These are phyloP conservation scores for Hemithea aestivaria DNA, from an alignment of 2,888 invertebrate genomes.

Conservation along the genomic window DNA sequence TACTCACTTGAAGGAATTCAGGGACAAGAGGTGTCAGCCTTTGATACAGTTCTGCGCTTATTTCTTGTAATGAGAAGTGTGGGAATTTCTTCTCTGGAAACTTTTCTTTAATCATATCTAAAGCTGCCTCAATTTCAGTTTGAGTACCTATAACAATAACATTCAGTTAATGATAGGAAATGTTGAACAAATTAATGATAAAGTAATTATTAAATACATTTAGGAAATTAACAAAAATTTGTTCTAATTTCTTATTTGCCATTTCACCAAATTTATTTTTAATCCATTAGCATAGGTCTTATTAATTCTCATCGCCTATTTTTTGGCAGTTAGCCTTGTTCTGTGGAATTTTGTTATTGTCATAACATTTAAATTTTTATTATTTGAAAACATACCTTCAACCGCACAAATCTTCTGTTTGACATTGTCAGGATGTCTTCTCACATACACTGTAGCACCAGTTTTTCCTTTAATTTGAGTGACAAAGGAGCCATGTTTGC, in stretches of 20 bases:
- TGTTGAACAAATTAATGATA: too few species aligned
- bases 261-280: too few species aligned
- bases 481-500: constrained; percentile 89
- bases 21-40: constrained; percentile 72
- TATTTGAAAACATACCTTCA: constrained; percentile 83
- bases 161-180: background rate
- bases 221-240: too few species aligned
- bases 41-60: constrained; percentile 74
- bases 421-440: constrained; percentile 85
- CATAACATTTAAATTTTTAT: too few species aligned
- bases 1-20: constrained; percentile 78
- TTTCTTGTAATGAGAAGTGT: constrained; percentile 84
- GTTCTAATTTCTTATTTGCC: too few species aligned
- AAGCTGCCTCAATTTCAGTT: constrained; percentile 87
- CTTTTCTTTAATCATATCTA: constrained; percentile 90
- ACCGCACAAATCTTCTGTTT: constrained; percentile 91
- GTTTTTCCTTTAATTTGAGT: constrained; percentile 88
- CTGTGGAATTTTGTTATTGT: too few species aligned
- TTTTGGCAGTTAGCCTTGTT: too few species aligned
- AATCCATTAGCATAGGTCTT: too few species aligned
- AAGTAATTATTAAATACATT: too few species aligned
- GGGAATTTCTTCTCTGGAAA: constrained; percentile 91
- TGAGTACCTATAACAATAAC: constrained; percentile 80
- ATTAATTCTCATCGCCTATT: too few species aligned
- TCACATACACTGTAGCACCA: constrained; percentile 88